A percentile compares a stretch with the other conserved stretches of the same genome.
Conservation (phyloP, 2,888 invertebrate species). For the Lissocephala sabroskyi region DNA sequence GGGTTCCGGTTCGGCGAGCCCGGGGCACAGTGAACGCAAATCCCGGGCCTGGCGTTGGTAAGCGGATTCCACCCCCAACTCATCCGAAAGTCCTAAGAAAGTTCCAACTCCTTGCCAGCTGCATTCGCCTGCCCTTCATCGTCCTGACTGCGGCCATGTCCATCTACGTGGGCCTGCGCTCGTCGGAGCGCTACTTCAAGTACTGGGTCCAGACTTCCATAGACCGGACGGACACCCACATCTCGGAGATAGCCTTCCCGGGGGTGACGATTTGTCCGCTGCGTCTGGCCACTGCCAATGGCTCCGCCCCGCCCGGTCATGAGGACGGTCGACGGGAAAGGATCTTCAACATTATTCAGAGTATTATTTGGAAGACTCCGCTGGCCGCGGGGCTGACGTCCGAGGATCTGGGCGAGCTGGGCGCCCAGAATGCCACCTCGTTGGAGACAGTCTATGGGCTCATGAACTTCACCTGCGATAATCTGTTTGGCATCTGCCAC, state of each 20-base stretch:
- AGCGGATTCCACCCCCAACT: background rate
- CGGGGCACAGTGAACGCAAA: too few species aligned
- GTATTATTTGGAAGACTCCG: constrained; percentile 19
- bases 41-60: background rate
- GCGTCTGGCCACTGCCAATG: background rate
- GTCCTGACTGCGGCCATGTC: constrained; percentile 30
- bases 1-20: too few species aligned
- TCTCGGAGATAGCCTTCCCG: constrained; percentile 60
- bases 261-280: constrained; percentile 56
- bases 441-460: constrained; percentile 13
- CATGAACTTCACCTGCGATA: constrained; percentile 27
- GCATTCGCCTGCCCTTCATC: constrained; percentile 25
- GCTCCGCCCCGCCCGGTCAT: background rate
- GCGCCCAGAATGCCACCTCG: constrained; percentile 4
- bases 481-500: constrained; percentile 40
- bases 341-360: constrained; percentile 26
- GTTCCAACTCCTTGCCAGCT: constrained; percentile 11
- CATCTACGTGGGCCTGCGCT: constrained; percentile 44
- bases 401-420: constrained; percentile 9
- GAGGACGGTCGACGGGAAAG: background rate
- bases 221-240: constrained; percentile 59
- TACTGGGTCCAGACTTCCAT: constrained; percentile 63
- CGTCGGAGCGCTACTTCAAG: constrained; percentile 49
- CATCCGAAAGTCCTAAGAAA: background rate
- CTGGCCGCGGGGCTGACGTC: background rate